Base-by-base conservation (phyloP, 2,113 vertebrate species). In the Condylura cristata region DNA sequence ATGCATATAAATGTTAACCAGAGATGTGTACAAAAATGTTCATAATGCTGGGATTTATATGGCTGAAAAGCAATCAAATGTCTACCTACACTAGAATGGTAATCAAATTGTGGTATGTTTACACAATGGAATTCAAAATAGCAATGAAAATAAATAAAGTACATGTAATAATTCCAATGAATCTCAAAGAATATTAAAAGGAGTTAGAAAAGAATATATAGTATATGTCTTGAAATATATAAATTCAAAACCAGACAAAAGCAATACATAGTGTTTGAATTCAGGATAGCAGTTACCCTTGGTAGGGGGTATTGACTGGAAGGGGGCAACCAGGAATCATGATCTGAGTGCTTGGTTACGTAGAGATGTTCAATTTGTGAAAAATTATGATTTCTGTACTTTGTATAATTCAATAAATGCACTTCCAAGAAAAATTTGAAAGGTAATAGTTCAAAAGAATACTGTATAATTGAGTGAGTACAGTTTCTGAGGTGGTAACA, bases 91-190 rank as follows among this genome's bases (percentile, higher is more conserved):
- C 18, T 63, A 92, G 32, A 63, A 88, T 44, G 53, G 61, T 78
- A 9, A 78, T 78, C 78, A 88, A 83, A 65, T 56, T 79, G 44
- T 44, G 13, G 53, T 48, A n/a, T 56, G 53, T 56, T 56, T 53
- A 72, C 78, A 92, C 28, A 71, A 56, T 30, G 51, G 60, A 88
- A 84, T 78, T 63, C 41, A 92, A 76, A 91, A 88, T 51, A 89
- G 32, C 60, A 78, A 37, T 63, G 26, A 84, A 16, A 84, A 79
- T 63, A 60, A 83, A 66, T 32, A n/a, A 72, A 65, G 14, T 63
- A 37, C 48, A 83, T 58, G 65, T 28, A 65, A 84, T 63, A 56
- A 78, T 17, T 53, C 79, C 84, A 39, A 34, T 56, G 53, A 78
- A 34, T 88, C 46, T 89, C 32, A 75, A 87, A 93, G 8, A 76